Base-by-base conservation (phyloP, 1,140 invertebrate genomes). In the Drosophila ananassae region DNA sequence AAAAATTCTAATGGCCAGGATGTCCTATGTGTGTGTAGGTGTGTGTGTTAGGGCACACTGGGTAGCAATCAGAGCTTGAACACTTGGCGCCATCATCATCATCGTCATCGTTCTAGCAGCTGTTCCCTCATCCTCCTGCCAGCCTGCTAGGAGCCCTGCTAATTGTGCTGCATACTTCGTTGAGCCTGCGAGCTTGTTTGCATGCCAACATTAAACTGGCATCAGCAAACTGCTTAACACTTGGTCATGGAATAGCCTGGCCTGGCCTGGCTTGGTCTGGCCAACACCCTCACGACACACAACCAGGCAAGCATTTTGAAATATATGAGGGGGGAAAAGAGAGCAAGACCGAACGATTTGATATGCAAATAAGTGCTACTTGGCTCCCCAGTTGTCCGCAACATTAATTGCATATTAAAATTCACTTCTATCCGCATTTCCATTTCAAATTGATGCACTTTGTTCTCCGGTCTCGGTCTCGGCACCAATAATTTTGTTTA, bases 41-140 rank as follows among this genome's bases (percentile, higher is more conserved):
- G 30, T 9, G 24, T 54, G 56, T 39, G 48, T 21, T 24, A 28
- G 39, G 2, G 41, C 32, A 46, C 22, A 37, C 56, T 57, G 55
- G 63, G 28, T 74, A 81, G 78, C 82, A 82, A 85, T 87, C 82
- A 87, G 81, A 85, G 81, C 81, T 82, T 85, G 68, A 63, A 71
- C 81, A 87, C 82, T 85, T 81, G 81, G 82, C 73, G 68, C 53
- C 76, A 54, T 57, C 68, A 52, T 77, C 63, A 41, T 34, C 79
- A 56, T 60, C 51, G 37, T 53, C 77, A 47, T 44, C 41, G 8
- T 22, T 22, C 17, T 21, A 57, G 69, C 74, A 78, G 63, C 56
- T 28, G 25, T 28, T 28, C 25, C 25, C 25, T 5, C 25, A 28
- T 28, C 5, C 6, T 28, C 25, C 25, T 28, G 25, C 25, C 17